Conservation (phyloP, 2,797 vertebrate genomes). For the Limosa lapponica region DNA sequence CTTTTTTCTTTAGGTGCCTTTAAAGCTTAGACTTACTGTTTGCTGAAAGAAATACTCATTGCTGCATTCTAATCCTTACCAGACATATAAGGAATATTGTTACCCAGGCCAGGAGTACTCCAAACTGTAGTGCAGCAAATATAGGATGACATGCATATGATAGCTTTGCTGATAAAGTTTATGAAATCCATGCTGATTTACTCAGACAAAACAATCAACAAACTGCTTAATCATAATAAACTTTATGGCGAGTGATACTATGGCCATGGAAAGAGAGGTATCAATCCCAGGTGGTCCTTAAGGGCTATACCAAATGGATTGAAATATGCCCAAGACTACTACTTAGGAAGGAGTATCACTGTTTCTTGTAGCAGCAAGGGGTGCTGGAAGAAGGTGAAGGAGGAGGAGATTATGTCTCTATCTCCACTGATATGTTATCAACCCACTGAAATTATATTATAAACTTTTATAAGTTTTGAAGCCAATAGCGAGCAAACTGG, state of each 20-base stretch:
- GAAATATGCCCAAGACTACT: not conserved
- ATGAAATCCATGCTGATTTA: not conserved
- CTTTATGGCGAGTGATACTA: not conserved
- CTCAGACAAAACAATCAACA: not conserved
- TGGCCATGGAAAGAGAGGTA: not conserved
- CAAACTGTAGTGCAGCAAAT: not conserved
- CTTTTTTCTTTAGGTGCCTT: too few relatives aligned
- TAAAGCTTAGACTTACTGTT: too few relatives aligned
- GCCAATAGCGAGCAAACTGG: not conserved
- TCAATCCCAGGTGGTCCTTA: not conserved
- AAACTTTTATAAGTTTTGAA: not conserved
- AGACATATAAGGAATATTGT: not conserved
- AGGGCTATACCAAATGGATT: not conserved
- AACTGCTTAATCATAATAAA: not conserved
- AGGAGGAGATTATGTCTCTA: not conserved
- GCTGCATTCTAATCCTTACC: too few relatives aligned
- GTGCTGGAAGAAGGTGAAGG: not conserved
- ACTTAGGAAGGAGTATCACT: not conserved
- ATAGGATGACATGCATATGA: fast-evolving
- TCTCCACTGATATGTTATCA: not conserved
- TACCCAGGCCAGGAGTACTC: not conserved
- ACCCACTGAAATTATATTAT: not conserved
- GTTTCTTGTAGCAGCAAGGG: not conserved
- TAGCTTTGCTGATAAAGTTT: not conserved
- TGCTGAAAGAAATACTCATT: too few relatives aligned